Evolutionary conservation across 2,113 vertebrate species (phyloP), one percentile per base, ranked within the genome.

Genomic region (Gasterosteus aculeatus): DNA sequence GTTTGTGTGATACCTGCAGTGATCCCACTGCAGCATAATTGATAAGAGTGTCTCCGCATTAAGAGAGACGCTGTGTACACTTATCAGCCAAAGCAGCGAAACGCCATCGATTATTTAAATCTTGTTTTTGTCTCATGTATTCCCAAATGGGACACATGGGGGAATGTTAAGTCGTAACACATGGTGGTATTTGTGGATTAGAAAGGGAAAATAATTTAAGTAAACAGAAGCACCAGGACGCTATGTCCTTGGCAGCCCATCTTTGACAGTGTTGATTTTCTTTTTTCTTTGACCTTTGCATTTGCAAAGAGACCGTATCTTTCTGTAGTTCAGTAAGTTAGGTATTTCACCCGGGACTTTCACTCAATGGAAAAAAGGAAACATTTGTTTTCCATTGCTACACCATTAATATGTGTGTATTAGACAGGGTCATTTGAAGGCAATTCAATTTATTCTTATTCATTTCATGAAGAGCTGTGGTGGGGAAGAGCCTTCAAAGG

Each of bases 391-490:
- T 35, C 60, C 74, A 16, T 77, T 15, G 26, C 44, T 53, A 59
- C 68, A 59, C 44, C 74, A 83, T 85, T 84, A 80, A 65, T 29
- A 62, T 75, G 70, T 26, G 14, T 0, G 31, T 69, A 68, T 83
- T 69, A 81, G 26, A 76, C 49, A 83, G 66, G 42, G 61, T 69
- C 84, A 38, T 84, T 71, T 60, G 72, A 35, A 41, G 67, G 77
- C 65, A 49, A 76, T 80, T 81, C 86, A 88, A 84, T 85, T 87
- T 85, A 86, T 86, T 88, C 80, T 73, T 80, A 67, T 83, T 85
- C 82, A 68, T 83, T 85, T 84, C 63, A 89, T 84, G 77, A 81
- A 85, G 65, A 80, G 66, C 57, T 66, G 54, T 47, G 44, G 69
- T 73, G 29, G 49, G 41, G 64, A 42, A 49, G 66, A 47, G 56